Percentiles rank a stretch among this genome's conserved stretches.
Conservation (phyloP, 92 coral and sea anemone genomes). For the Blastomussa wellsi region DNA sequence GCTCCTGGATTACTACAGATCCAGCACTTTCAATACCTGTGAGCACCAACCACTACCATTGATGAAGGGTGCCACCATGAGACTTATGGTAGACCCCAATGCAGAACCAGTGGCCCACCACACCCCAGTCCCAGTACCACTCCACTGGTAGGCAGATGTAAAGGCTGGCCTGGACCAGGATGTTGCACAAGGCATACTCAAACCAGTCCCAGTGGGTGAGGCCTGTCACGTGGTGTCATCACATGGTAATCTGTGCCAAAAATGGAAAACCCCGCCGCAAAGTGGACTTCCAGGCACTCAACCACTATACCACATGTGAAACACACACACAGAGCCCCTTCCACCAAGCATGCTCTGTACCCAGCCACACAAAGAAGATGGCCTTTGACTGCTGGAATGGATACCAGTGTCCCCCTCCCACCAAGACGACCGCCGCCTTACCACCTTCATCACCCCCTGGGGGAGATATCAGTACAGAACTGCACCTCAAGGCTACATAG, state of each 20-base stretch:
- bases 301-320: no score
- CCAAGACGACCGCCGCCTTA: no score
- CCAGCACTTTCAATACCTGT: slow-evolving; percentile 72
- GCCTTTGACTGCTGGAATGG: not conserved
- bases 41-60: slow-evolving; percentile 60
- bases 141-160: slow-evolving; percentile 61
- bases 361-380: no score
- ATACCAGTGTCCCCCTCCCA: not conserved
- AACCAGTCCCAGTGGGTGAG: slow-evolving; percentile 57
- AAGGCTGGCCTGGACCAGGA: slow-evolving; percentile 59
- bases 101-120: slow-evolving; percentile 59
- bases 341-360: no score
- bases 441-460: not conserved
- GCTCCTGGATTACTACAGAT: slow-evolving; percentile 59
- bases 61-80: slow-evolving; percentile 56
- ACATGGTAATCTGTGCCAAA: slow-evolving; percentile 47
- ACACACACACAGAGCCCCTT: no score
- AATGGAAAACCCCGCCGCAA: not conserved
- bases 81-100: slow-evolving; percentile 51
- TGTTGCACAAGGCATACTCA: slow-evolving; percentile 54
- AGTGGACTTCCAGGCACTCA: no score
- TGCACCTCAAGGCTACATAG: not conserved
- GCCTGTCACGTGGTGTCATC: slow-evolving; percentile 61
- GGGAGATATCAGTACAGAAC: not conserved
- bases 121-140: slow-evolving; percentile 64